Evolutionary conservation across 2,797 vertebrate genomes (phyloP).

Genomic region (Oryzias dopingdopingensis): DNA sequence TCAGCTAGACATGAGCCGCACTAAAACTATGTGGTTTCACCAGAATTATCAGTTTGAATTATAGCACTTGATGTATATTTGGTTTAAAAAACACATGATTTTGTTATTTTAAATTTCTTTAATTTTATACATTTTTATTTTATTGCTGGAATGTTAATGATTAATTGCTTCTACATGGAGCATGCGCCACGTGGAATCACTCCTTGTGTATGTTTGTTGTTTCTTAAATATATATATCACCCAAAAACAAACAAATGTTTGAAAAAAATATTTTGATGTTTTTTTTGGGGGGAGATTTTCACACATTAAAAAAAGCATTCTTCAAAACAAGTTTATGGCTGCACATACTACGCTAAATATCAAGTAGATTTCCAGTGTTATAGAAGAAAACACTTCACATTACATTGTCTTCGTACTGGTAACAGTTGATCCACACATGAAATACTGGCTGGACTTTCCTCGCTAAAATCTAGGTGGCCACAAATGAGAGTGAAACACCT

Average conservation of each 20-base stretch:
- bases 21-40: conserved; percentile 7
- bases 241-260: conserved; percentile 2
- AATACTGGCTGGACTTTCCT: conserved; percentile 28
- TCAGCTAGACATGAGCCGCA: neutral
- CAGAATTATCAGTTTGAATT: conserved; percentile 1
- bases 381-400: conserved; percentile 14
- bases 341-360: conserved; percentile 19
- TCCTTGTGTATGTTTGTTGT: neutral
- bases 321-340: conserved; percentile 25
- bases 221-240: neutral
- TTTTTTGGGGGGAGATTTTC: neutral
- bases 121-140: neutral
- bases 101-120: neutral
- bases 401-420: conserved; percentile 11
- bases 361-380: conserved; percentile 18
- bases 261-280: neutral
- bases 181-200: neutral
- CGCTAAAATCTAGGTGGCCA: conserved; percentile 11
- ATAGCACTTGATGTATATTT: conserved; percentile 13
- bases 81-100: neutral
- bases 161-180: neutral
- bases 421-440: conserved; percentile 21
- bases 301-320: neutral
- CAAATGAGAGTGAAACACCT: conserved; percentile 49
- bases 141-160: conserved; percentile 18